Percentiles rank a stretch among this genome's conserved stretches.
phyloP scores from a whole-genome alignment of 2,797 vertebrate genomes.

The Notolabrus celidotus region DNA sequence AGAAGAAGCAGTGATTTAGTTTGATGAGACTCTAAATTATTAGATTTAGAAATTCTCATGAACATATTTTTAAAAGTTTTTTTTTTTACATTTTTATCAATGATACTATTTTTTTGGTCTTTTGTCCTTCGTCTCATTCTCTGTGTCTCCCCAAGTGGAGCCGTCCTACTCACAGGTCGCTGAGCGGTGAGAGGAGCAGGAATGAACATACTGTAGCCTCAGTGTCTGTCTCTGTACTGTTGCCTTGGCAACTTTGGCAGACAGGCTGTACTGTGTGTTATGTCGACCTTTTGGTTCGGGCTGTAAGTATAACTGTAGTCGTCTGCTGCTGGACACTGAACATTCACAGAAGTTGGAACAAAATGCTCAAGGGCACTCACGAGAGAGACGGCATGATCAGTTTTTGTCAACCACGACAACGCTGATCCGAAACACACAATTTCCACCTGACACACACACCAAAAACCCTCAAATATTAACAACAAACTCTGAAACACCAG shows the following conservation, averaged over 20 bases:
- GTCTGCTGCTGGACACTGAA: slow-evolving; percentile 33
- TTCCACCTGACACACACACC: no score
- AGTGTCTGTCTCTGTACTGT: slow-evolving; percentile 61
- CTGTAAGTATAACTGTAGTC: slow-evolving; percentile 45
- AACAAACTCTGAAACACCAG: not conserved
- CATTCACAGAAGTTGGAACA: slow-evolving; percentile 26
- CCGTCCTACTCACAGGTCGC: slow-evolving; percentile 37
- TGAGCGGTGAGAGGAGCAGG: slow-evolving; percentile 29
- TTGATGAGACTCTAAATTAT: no score
- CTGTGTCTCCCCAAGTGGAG: slow-evolving; percentile 35
- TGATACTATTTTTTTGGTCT: no score
- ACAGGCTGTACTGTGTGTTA: slow-evolving; percentile 52
- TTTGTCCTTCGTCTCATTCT: slow-evolving; percentile 2
- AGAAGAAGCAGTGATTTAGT: no score
- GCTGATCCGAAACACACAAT: no score
- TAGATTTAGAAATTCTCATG: no score
- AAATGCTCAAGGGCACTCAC: slow-evolving; percentile 19
- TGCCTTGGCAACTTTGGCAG: slow-evolving; percentile 71
- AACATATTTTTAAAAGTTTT: no score
- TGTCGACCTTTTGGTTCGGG: slow-evolving; percentile 52
- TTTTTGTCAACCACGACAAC: no score
- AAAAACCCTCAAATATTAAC: no score
- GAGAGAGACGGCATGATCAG: not conserved
- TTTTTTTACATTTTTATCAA: no score
- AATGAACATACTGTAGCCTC: slow-evolving; percentile 41